Evolutionary conservation across 2,888 invertebrate species (phyloP).

Genomic region (Drosophila pullipes): DNA sequence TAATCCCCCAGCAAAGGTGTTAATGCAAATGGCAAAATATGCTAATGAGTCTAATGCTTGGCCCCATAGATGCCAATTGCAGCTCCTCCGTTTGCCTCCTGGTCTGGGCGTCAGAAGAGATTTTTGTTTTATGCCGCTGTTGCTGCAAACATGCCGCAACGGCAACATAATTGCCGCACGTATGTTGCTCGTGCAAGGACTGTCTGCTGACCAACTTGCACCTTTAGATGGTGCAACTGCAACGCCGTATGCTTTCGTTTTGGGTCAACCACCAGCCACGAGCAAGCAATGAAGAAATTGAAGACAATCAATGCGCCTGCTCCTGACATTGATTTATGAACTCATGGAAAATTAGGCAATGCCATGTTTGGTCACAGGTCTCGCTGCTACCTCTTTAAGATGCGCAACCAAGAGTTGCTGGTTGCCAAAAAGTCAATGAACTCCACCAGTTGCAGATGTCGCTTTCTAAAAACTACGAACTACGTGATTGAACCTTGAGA

Average conservation of each 20-base stretch:
- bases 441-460: conserved; percentile 19
- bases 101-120: conserved; percentile 29
- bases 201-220: conserved; percentile 38
- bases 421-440: conserved; percentile 44
- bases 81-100: conserved; percentile 11
- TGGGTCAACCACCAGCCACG: conserved; percentile 44
- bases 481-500: not conserved
- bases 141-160: conserved; percentile 41
- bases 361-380: conserved; percentile 80
- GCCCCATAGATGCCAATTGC: conserved; percentile 30
- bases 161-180: conserved; percentile 76
- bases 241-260: conserved; percentile 33
- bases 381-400: conserved; percentile 38
- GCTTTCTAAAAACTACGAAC: conserved; percentile 20
- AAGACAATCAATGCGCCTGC: conserved; percentile 82
- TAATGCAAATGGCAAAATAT: conserved; percentile 83
- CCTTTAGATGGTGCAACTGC: conserved; percentile 40
- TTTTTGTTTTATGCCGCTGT: conserved; percentile 47
- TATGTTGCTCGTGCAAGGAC: conserved; percentile 52
- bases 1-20: conserved; percentile 81
- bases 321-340: conserved; percentile 83
- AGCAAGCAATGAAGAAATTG: conserved; percentile 61
- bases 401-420: conserved; percentile 21
- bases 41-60: conserved; percentile 77
- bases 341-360: conserved; percentile 83